Conservation (phyloP, 2,888 invertebrate genomes). For the Atethmia centrago region DNA sequence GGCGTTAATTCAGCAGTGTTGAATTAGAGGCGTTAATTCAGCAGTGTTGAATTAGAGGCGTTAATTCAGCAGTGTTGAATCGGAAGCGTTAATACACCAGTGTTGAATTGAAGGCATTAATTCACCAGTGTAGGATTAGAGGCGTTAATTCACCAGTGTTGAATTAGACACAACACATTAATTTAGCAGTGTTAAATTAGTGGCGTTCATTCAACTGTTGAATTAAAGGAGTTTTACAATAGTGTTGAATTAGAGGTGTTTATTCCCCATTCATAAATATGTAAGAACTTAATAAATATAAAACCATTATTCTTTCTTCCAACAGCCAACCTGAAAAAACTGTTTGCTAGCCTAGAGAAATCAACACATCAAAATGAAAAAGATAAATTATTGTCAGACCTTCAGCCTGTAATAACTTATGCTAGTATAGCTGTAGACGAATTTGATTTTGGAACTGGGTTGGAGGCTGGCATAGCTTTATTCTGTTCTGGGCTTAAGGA, state of each 20-base stretch:
- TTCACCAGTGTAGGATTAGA: background rate
- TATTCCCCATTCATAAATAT: background rate
- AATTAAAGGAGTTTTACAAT: background rate
- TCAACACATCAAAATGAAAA: conserved; percentile 91
- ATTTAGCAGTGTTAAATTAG: background rate
- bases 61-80: background rate
- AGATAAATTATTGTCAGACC: conserved; percentile 91
- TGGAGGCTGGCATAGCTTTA: conserved; percentile 96
- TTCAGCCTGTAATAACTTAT: conserved; percentile 95
- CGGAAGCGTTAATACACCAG: background rate
- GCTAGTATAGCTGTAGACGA: conserved; percentile 98
- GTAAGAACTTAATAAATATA: background rate
- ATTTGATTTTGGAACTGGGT: conserved; percentile 97
- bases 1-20: background rate
- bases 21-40: background rate
- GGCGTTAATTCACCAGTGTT: background rate
- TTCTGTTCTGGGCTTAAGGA: conserved; percentile 94
- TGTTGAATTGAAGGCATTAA: background rate
- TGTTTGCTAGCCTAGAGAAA: conserved; percentile 92
- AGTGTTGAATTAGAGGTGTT: background rate
- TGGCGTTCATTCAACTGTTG: background rate
- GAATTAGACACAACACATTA: background rate
- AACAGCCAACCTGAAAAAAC: conserved; percentile 92
- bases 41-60: background rate
- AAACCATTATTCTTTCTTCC: conserved; percentile 50